Conservation (phyloP, 2,797 vertebrate genomes). For the Sciurus vulgaris region DNA sequence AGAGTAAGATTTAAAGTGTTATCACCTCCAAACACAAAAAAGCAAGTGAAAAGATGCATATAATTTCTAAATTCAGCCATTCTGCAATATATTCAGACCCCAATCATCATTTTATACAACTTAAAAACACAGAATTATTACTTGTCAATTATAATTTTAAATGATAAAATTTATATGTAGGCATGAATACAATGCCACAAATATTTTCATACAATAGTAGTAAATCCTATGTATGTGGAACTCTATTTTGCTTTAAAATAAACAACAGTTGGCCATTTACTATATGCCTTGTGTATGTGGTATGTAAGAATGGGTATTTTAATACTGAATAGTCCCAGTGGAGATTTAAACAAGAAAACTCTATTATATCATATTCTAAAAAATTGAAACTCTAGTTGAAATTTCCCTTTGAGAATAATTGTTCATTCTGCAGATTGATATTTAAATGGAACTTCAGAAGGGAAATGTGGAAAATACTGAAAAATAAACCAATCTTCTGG, state of each 20-base stretch:
- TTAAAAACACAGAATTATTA: neutral
- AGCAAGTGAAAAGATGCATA: neutral
- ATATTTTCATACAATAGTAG: slow-evolving; percentile 25
- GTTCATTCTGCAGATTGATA: slow-evolving; percentile 1
- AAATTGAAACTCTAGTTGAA: slow-evolving; percentile 4
- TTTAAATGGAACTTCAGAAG: slow-evolving; percentile 31
- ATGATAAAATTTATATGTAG: slow-evolving; percentile 26
- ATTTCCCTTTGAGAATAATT: neutral
- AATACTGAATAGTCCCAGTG: neutral
- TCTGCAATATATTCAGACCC: neutral
- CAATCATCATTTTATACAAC: neutral
- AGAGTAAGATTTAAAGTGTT: neutral
- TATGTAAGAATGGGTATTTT: slow-evolving; percentile 31
- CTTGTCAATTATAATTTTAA: slow-evolving; percentile 23
- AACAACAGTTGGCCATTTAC: neutral
- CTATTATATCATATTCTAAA: neutral
- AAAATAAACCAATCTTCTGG: slow-evolving; percentile 26
- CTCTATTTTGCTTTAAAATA: slow-evolving; percentile 42
- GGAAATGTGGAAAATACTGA: neutral
- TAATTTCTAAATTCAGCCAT: neutral
- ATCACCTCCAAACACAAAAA: neutral
- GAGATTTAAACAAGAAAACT: slow-evolving; percentile 11
- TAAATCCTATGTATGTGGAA: neutral
- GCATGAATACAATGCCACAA: neutral
- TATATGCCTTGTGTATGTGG: neutral